Evolutionary conservation across 2,113 vertebrate species (phyloP), one percentile per base, ranked within the genome.

Genomic region (Bufo gargarizans): DNA sequence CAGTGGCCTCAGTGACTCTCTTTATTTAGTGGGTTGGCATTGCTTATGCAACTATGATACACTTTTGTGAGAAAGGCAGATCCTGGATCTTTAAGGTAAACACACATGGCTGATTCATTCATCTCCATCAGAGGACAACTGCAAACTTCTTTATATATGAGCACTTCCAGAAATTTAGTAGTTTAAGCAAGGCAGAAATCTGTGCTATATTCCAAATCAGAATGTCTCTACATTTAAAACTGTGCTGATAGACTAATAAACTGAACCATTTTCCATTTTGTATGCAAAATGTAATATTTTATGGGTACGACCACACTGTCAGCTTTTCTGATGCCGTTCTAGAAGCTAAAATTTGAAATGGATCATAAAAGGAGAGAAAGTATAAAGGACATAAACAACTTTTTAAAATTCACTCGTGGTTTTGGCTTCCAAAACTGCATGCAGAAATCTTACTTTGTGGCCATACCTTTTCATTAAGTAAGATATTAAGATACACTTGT

Each of bases 51-150:
- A 82, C 63, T 16, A 59, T 65, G 16, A 67, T 49, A 63, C 16
- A 65, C n/a, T 65, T 61, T 47, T 58, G 55, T 61, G 56, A 81
- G 56, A 43, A 81, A 61, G 6, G 10, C n/a, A 69, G 63, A 53
- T 84, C 82, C 59, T 55, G 63, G 45, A 22, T 22, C 63, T 17
- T 47, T 67, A 8, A 53, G 49, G 59, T 71, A 84, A 84, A 84
- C 13, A 84, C 82, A 53, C 45, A 63, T 69, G 47, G 2, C 12
- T 69, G 10, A 4, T 67, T 1, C 69, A 72, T 72, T 45, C 69
- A 72, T 72, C 69, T 72, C 67, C 69, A 14, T 72, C 69, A 72
- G 43, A 4, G 6, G 22, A 69, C 22, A 69, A 69, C 4, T 14
- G 13, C 13, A 72, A 72, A 72, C 20, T 69, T 69, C 65, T 20